A percentile compares a stretch with the other conserved stretches of the same genome.
These are phyloP conservation scores for Metalampra italica DNA, from an alignment of 2,888 invertebrate genomes.

Conservation along the genomic window DNA sequence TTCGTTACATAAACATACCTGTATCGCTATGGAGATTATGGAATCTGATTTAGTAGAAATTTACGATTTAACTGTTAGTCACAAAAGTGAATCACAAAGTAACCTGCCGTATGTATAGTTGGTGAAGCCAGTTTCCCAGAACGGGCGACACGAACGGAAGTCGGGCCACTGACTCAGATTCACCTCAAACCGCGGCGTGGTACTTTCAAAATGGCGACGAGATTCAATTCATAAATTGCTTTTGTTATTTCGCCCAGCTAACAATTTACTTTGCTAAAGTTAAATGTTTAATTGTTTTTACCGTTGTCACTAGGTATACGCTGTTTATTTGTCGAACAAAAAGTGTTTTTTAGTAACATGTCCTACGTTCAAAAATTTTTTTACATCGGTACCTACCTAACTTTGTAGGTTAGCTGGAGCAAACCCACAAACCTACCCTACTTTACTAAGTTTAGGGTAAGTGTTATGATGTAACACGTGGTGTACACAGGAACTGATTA, in stretches of 20 bases:
- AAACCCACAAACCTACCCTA: too few species aligned
- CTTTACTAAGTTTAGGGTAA: too few species aligned
- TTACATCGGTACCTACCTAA: too few species aligned
- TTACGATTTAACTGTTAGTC: conserved; percentile 13
- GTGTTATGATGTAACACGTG: too few species aligned
- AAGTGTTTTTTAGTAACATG: too few species aligned
- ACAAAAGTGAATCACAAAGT: conserved; percentile 43
- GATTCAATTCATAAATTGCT: conserved; percentile 14
- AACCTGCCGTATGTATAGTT: conserved; percentile 24
- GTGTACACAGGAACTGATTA: too few species aligned
- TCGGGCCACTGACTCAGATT: conserved; percentile 54
- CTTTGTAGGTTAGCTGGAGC: too few species aligned
- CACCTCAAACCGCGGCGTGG: conserved; percentile 26
- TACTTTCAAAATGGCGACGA: conserved; percentile 43
- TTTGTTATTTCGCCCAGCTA: conserved; percentile 7
- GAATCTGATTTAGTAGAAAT: too few species aligned
- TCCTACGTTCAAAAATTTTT: too few species aligned
- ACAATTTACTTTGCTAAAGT: background rate
- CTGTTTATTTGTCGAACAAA: too few species aligned
- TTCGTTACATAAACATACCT: too few species aligned
- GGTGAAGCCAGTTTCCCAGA: conserved; percentile 39
- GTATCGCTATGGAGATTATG: too few species aligned
- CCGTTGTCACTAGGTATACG: background rate
- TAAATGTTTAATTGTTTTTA: background rate
- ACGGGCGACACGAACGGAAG: conserved; percentile 51